Base-by-base conservation (phyloP, 92 coral and sea anemone genomes). In the Muricea muricata region DNA sequence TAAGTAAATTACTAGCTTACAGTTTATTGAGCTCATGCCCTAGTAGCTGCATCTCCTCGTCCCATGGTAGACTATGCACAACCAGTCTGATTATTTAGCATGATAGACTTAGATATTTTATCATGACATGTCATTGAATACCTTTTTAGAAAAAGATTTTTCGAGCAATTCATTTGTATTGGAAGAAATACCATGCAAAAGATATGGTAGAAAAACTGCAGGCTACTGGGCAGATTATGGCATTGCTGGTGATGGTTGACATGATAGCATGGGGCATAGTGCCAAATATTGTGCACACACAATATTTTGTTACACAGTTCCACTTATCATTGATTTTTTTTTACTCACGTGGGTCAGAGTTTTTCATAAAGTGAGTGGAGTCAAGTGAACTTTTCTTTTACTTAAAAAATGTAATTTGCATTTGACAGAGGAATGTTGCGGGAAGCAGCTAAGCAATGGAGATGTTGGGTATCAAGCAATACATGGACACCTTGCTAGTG, bases 381-480 rank as follows among this genome's bases (percentile, higher is more conserved):
- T 25, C 15, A 12, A 23, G 14, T 31, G 7, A 63, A 63, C 4
- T 12, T n/a, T 2, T 25, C 32, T 25, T 63, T 30, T 13, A 31
- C n/a, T 50, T 50, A 2, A 50, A 13, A 6, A 50, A 66, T 24
- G 24, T 74, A 7, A 12, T 12, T 33, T 41, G n/a, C 24, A 18
- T 30, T 85, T 85, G 25, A 30, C 55, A 37, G 87, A 83, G 87
- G 72, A 83, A 83, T 72, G 87, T 83, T 30, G 87, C 87, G 48
- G 87, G 82, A 41, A 81, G 56, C 86, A 81, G 85, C 75, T 81
- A 35, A 81, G 80, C 85, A 69, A 81, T 81, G 86, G 87, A 71
- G 67, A 73, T 72, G 54, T 37, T 83, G 23, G 87, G 66, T 18
- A 70, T 83, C 46, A 83, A 37, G 41, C 6, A 83, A 40, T 83